Conservation (phyloP, 64 coral and sea anemone genomes). For the Pocillopora damicornis region DNA sequence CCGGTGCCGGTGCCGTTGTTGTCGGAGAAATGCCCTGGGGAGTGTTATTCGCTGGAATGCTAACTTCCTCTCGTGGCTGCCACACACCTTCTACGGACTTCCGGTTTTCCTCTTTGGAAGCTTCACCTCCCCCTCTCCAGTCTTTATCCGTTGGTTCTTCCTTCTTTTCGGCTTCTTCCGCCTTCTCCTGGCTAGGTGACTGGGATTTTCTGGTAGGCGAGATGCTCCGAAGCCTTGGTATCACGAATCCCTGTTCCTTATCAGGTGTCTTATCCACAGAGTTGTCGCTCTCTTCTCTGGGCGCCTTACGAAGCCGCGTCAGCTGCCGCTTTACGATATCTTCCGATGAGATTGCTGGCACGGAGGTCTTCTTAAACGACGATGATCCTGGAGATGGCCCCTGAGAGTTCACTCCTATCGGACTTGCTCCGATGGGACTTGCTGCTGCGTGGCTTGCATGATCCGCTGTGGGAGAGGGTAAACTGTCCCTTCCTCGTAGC, state of each 20-base stretch:
- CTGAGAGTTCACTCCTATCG: not conserved
- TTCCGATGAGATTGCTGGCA: constrained; percentile 43
- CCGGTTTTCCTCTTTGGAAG: constrained; percentile 9
- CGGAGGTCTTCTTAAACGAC: constrained; percentile 21
- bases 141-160: constrained; percentile 28
- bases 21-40: constrained; percentile 40
- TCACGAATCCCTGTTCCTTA: constrained; percentile 9
- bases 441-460: not conserved
- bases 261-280: constrained; percentile 22
- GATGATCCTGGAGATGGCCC: not conserved
- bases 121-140: not conserved
- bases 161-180: not conserved
- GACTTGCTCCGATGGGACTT: no score
- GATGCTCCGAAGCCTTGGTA: constrained; percentile 16
- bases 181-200: not conserved
- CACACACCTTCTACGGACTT: constrained; percentile 44
- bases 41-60: constrained; percentile 2
- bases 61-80: constrained; percentile 29
- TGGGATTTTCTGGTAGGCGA: constrained; percentile 20
- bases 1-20: not conserved
- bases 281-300: constrained; percentile 5
- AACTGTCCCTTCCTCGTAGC: constrained; percentile 32
- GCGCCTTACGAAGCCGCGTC: constrained; percentile 5
- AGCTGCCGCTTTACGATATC: constrained; percentile 55
- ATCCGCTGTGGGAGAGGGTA: constrained; percentile 21